Conservation (phyloP, 1,140 invertebrate genomes). For the Heterodera schachtii region DNA sequence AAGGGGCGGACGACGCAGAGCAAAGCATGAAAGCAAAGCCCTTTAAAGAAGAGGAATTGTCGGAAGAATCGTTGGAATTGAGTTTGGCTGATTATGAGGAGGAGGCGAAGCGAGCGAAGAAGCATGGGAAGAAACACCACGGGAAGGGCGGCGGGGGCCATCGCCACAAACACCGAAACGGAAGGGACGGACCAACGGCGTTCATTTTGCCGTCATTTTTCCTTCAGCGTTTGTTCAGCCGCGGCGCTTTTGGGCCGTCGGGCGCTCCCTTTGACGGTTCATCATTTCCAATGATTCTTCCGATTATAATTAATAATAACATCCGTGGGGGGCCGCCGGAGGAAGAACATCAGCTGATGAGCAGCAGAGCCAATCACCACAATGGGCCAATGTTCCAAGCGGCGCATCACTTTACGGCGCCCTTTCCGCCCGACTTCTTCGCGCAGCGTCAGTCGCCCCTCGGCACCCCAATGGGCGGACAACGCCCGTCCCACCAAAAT, state of each 20-base stretch:
- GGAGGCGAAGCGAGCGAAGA: background rate
- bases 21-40: too few species aligned
- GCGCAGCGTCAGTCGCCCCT: background rate
- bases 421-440: background rate
- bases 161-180: background rate
- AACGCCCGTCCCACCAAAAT: background rate
- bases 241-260: slow-evolving; percentile 6
- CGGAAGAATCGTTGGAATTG: background rate
- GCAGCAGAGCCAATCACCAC: background rate
- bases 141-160: background rate
- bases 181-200: background rate
- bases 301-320: background rate
- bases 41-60: too few species aligned
- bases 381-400: background rate
- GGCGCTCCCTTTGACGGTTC: background rate
- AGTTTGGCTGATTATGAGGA: slow-evolving; percentile 11
- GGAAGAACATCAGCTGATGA: background rate
- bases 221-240: background rate
- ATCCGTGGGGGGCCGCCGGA: background rate
- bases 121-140: background rate
- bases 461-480: background rate
- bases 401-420: background rate
- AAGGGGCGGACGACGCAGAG: too few species aligned
- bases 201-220: background rate
- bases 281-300: background rate